phyloP scores from a whole-genome alignment of 2,797 vertebrate genomes.

The Dipus sagitta region DNA sequence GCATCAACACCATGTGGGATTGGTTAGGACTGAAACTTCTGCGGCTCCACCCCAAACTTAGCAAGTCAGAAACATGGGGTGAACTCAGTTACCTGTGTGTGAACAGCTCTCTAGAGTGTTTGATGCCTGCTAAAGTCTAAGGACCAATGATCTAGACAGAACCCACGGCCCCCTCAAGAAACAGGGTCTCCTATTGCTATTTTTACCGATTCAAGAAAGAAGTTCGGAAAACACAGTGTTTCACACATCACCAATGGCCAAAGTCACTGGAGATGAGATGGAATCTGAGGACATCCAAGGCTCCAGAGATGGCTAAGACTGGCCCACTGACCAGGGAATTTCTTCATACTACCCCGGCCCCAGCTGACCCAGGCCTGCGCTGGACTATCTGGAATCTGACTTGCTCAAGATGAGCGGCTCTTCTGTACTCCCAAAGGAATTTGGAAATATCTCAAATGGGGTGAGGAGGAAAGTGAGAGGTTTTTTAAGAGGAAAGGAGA shows the following conservation, averaged over 20 bases:
- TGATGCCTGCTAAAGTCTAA: background rate
- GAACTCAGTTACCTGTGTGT: background rate
- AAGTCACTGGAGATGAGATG: background rate
- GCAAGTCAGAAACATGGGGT: background rate
- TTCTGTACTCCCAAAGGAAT: background rate
- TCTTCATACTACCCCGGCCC: background rate
- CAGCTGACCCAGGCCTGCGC: background rate
- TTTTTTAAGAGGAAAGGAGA: background rate
- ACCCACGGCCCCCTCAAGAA: background rate
- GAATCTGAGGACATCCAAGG: background rate
- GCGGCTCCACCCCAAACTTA: background rate
- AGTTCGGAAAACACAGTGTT: background rate
- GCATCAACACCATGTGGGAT: background rate
- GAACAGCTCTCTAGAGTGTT: background rate
- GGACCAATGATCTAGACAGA: background rate
- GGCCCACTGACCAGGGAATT: background rate
- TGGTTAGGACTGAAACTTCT: background rate
- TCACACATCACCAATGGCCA: background rate
- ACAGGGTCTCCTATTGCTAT: background rate
- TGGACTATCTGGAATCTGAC: background rate
- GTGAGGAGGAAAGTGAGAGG: background rate
- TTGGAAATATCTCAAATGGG: background rate
- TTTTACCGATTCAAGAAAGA: slow-evolving; percentile 16
- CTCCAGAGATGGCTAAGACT: background rate
- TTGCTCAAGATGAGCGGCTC: background rate